Evolutionary conservation across 2,888 invertebrate species (phyloP).

Genomic region (Drosophila basisetae): DNA sequence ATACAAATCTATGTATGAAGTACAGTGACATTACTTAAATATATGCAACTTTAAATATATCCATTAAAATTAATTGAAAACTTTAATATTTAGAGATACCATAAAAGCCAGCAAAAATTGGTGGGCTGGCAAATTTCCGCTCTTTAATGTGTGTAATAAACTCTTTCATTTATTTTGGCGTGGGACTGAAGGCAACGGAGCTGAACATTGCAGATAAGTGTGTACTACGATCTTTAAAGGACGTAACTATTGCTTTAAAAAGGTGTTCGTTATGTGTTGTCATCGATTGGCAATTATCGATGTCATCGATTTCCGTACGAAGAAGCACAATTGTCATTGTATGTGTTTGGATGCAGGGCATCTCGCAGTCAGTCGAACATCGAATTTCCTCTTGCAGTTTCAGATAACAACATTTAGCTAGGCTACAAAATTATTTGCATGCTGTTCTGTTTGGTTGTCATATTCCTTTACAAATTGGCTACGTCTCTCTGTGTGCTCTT

Average conservation of each 20-base stretch:
- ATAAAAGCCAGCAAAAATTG: not conserved
- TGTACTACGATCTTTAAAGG: too few relatives aligned
- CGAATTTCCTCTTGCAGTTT: not conserved
- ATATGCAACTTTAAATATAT: too few relatives aligned
- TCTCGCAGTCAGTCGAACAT: not conserved
- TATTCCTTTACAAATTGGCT: conserved; percentile 4
- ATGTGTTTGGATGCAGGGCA: not conserved
- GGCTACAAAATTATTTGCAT: conserved; percentile 8
- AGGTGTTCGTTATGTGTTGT: not conserved
- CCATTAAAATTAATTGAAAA: not conserved
- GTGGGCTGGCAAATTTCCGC: too few relatives aligned
- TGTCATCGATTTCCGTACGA: not conserved
- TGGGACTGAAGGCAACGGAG: not conserved
- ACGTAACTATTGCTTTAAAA: not conserved
- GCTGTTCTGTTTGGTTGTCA: conserved; percentile 2
- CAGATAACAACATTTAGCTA: conserved; percentile 1
- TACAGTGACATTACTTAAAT: not conserved
- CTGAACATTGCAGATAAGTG: not conserved
- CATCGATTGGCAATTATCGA: not conserved
- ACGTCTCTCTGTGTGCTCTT: conserved; percentile 1
- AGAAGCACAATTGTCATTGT: not conserved
- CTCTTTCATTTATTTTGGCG: not conserved
- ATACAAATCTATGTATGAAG: not conserved
- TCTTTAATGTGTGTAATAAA: too few relatives aligned
- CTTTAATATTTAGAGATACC: not conserved